Base-by-base conservation (phyloP, 2,888 invertebrate species). In the Sussaba pulchella region DNA sequence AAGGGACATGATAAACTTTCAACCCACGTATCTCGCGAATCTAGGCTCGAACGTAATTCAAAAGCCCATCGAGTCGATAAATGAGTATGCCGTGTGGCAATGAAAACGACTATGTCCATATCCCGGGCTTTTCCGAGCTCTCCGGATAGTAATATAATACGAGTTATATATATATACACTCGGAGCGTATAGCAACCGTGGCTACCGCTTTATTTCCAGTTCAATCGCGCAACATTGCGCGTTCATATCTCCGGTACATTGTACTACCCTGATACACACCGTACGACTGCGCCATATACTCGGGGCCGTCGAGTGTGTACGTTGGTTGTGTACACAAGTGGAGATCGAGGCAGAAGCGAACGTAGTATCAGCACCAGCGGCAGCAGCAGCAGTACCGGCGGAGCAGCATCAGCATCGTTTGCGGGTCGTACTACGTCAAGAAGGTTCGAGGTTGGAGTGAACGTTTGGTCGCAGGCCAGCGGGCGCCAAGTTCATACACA, bases 161-260 rank as follows among this genome's bases (percentile, higher is more conserved):
- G 39, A 12, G 4, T 2, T 26, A 41, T 14, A 3, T 39, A 31
- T 54, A 66, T 17, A 59, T 57, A 41, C 31, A 31, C 31, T 31
- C 31, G 31, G 6, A 6, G 50, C 50, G 31, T 71, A 81, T 77
- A 17, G 26, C 10, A 21, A 41, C 41, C 21, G 21, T 57, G 64
- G 43, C 26, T 69, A 43, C 52, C 72, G 69, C 66, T 79, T 71
- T 61, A 71, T 79, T 79, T 66, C 69, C 52, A 71, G 59, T 70
- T 70, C 70, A 57, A 79, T 74, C 50, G 41, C 41, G 17, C 50
- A 70, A 70, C 78, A 66, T 21, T 43, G 43, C 54, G 31, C 67
- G 36, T 54, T 63, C 39, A 14, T 69, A 43, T 41, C 54, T 31
- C 47, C 17, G 19, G 50, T 41, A 39, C 39, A 57, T 57, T 12